Conservation (phyloP, 2,888 invertebrate species). For the Melanostoma mellinum region DNA sequence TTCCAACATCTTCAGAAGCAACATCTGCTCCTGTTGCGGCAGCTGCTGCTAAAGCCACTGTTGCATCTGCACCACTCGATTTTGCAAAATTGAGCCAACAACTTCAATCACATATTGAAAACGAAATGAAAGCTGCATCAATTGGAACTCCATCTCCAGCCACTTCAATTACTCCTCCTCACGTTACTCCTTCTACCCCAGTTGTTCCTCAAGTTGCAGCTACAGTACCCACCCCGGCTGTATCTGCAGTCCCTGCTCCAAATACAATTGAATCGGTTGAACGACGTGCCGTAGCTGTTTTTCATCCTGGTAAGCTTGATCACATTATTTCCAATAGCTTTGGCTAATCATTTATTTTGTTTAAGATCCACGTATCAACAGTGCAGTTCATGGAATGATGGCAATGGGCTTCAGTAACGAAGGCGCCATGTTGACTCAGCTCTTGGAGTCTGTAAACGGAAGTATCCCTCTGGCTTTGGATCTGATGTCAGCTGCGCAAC, state of each 20-base stretch:
- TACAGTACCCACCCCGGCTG: background rate
- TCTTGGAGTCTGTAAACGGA: conserved; percentile 80
- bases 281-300: conserved; percentile 75
- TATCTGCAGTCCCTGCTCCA: conserved; percentile 5
- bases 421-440: conserved; percentile 81
- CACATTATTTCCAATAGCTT: conserved; percentile 1
- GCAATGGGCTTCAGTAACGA: conserved; percentile 93
- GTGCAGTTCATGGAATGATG: conserved; percentile 87
- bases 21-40: conserved; percentile 15
- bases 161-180: conserved; percentile 45
- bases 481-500: conserved; percentile 78
- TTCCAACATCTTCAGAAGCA: conserved; percentile 46
- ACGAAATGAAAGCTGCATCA: conserved; percentile 73
- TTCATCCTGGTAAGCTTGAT: conserved; percentile 76
- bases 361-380: conserved; percentile 83
- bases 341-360: background rate
- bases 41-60: conserved; percentile 31
- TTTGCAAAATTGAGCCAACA: conserved; percentile 77
- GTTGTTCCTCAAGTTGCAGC: background rate
- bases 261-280: conserved; percentile 65
- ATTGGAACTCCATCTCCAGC: conserved; percentile 45
- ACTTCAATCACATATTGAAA: conserved; percentile 76
- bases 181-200: conserved; percentile 50
- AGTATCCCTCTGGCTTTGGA: conserved; percentile 80
- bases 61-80: conserved; percentile 62